phyloP scores from a whole-genome alignment of 2,888 invertebrate genomes.

The Zaprionus obscuricornis region DNA sequence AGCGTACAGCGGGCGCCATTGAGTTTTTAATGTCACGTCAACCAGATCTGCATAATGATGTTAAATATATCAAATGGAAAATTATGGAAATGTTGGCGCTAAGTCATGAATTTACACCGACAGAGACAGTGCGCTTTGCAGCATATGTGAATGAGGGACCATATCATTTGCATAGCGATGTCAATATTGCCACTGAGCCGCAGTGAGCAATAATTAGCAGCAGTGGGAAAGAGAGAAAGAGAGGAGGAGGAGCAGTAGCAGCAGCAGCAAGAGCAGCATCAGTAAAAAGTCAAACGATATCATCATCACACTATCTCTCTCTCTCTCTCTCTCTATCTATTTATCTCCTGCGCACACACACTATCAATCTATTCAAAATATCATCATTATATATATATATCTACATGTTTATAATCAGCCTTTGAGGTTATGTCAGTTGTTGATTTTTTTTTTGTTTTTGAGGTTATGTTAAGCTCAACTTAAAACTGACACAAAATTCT shows the following conservation, averaged over 20 bases:
- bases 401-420: no score
- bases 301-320: no score
- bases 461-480: no score
- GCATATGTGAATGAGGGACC: slow-evolving; percentile 91
- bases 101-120: slow-evolving; percentile 86
- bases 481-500: no score
- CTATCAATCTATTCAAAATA: no score
- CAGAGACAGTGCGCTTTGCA: slow-evolving; percentile 86
- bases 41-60: slow-evolving; percentile 87
- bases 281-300: no score
- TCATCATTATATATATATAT: no score
- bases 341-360: no score
- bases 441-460: no score
- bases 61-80: slow-evolving; percentile 87
- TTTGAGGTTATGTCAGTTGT: no score
- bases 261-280: neutral
- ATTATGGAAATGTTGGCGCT: slow-evolving; percentile 87
- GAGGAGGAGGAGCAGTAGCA: neutral
- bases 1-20: slow-evolving; percentile 87
- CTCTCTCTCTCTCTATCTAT: no score
- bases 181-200: slow-evolving; percentile 90
- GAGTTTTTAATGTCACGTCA: slow-evolving; percentile 92
- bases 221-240: no score
- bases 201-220: slow-evolving; percentile 44
- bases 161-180: slow-evolving; percentile 88